A percentile compares a stretch with the other conserved stretches of the same genome.
Conservation (phyloP, 92 coral and sea anemone species). For the Metridium senile region DNA sequence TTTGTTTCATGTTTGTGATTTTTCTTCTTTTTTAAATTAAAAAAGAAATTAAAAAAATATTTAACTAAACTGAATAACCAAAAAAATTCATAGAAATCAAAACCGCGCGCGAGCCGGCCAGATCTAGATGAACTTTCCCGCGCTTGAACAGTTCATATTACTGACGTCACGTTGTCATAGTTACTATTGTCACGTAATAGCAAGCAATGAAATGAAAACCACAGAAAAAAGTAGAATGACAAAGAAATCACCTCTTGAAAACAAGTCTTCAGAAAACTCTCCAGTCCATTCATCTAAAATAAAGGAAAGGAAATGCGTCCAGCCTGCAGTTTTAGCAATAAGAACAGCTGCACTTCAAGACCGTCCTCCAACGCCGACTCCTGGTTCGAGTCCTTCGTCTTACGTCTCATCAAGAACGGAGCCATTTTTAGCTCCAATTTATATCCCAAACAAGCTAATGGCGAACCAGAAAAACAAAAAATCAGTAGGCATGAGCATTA, state of each 20-base stretch:
- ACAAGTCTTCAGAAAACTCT: slow-evolving; percentile 16
- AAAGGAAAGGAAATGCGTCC: slow-evolving; percentile 30
- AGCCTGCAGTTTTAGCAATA: slow-evolving; percentile 63
- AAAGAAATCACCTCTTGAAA: slow-evolving; percentile 20
- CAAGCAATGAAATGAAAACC: neutral
- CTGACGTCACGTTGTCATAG: slow-evolving; percentile 35
- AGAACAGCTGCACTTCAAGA: slow-evolving; percentile 52
- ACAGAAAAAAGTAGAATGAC: neutral
- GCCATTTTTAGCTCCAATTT: slow-evolving; percentile 75
- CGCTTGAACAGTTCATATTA: no score
- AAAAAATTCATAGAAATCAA: neutral
- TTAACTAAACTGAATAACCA: no score
- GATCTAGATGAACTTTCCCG: no score
- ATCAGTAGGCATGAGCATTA: slow-evolving; percentile 32
- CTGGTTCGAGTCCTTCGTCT: slow-evolving; percentile 36
- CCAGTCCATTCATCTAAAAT: slow-evolving; percentile 15
- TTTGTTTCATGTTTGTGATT: no score
- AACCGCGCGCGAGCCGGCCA: neutral
- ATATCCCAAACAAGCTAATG: slow-evolving; percentile 73
- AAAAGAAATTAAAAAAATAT: no score
- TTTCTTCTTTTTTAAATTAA: no score
- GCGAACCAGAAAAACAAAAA: slow-evolving; percentile 50
- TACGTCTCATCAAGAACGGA: slow-evolving; percentile 33
- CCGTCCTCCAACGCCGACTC: slow-evolving; percentile 68
- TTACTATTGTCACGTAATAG: slow-evolving; percentile 15